Evolutionary conservation across 2,113 vertebrate genomes (phyloP).

Genomic region (Poeciliopsis occidentalis): DNA sequence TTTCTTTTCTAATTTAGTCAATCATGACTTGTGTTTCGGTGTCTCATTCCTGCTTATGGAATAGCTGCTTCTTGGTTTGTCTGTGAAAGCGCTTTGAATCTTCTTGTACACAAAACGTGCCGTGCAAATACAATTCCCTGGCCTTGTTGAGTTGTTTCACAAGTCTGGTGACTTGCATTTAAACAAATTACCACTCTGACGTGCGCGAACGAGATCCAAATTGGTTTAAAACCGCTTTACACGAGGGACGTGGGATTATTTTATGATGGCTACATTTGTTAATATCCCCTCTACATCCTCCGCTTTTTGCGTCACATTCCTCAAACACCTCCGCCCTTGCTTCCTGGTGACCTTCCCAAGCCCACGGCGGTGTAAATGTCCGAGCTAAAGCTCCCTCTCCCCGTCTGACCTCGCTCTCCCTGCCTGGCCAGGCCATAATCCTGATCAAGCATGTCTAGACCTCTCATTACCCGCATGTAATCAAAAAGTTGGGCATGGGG

Average conservation of each 20-base stretch:
- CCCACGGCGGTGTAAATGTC: slow-evolving; percentile 44
- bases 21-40: too few species aligned
- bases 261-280: not conserved
- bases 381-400: slow-evolving; percentile 57
- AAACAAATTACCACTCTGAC: not conserved
- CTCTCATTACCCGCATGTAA: slow-evolving; percentile 76
- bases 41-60: too few species aligned
- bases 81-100: too few species aligned
- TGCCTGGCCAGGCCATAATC: slow-evolving; percentile 74
- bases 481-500: slow-evolving; percentile 38
- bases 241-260: slow-evolving; percentile 7
- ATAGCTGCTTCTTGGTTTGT: too few species aligned
- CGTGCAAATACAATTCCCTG: not conserved
- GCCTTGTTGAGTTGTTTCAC: not conserved
- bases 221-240: not conserved
- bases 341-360: slow-evolving; percentile 42
- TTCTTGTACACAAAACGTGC: too few species aligned
- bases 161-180: not conserved
- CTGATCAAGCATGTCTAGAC: slow-evolving; percentile 82
- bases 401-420: slow-evolving; percentile 5
- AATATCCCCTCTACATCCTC: slow-evolving; percentile 21
- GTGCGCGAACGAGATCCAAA: not conserved
- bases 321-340: slow-evolving; percentile 46
- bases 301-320: slow-evolving; percentile 33
- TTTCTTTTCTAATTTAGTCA: too few species aligned